Percentiles rank a stretch among this genome's conserved stretches.
Conservation (phyloP, 2,888 invertebrate species). For the Andrena praecox region DNA sequence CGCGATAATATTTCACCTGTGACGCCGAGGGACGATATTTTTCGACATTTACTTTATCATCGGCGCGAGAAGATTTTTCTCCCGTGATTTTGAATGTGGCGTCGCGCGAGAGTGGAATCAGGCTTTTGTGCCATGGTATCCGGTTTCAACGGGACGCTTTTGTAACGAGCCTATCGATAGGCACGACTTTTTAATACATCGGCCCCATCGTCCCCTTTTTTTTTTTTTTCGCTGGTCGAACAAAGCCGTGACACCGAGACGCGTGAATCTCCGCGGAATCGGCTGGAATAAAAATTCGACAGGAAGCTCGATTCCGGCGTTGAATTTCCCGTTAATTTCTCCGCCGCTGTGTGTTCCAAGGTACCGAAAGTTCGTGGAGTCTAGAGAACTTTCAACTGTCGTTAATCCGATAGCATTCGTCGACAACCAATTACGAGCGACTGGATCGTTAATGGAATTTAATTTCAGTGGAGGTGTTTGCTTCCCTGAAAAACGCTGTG, state of each 20-base stretch:
- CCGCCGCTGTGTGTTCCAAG: neutral
- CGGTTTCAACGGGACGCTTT: slow-evolving; percentile 62
- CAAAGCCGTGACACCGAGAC: slow-evolving; percentile 41
- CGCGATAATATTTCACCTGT: slow-evolving; percentile 51
- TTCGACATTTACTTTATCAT: slow-evolving; percentile 61
- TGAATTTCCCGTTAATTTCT: slow-evolving; percentile 37
- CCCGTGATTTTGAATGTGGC: slow-evolving; percentile 61
- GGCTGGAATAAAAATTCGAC: slow-evolving; percentile 55
- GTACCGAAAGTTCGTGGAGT: neutral
- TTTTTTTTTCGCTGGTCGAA: slow-evolving; percentile 33
- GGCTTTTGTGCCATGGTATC: slow-evolving; percentile 64
- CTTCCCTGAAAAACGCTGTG: neutral
- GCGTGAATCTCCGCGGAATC: slow-evolving; percentile 52
- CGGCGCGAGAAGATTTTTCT: slow-evolving; percentile 60
- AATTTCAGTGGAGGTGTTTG: neutral
- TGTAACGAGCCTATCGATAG: slow-evolving; percentile 71
- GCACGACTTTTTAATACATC: slow-evolving; percentile 68
- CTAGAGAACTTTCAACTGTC: neutral
- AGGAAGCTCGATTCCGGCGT: slow-evolving; percentile 19
- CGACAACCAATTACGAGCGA: slow-evolving; percentile 7
- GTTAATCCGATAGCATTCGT: slow-evolving; percentile 10
- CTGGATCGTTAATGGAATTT: slow-evolving; percentile 13
- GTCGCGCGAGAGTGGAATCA: slow-evolving; percentile 48
- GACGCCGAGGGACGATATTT: slow-evolving; percentile 47
- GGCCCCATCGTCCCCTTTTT: slow-evolving; percentile 49